Evolutionary conservation across 2,797 vertebrate genomes (phyloP).

Genomic region (Oryzias sinensis): DNA sequence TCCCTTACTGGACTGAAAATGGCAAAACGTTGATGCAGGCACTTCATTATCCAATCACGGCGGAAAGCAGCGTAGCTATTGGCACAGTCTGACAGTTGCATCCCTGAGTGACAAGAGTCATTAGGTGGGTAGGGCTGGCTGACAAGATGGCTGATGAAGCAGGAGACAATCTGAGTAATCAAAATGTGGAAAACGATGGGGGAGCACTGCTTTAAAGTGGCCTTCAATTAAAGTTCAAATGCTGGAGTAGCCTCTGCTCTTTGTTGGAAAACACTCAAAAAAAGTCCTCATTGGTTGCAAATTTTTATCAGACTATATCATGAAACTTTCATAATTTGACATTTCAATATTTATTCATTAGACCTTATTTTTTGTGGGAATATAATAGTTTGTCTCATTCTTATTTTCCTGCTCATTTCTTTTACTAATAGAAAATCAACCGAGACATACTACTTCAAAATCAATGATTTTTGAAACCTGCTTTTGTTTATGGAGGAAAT

Average conservation of each 20-base stretch:
- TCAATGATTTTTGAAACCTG: too few species aligned
- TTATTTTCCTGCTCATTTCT: too few species aligned
- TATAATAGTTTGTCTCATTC: too few species aligned
- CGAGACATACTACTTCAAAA: too few species aligned
- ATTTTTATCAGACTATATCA: neutral
- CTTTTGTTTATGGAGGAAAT: too few species aligned
- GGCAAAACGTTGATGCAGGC: conserved; percentile 46
- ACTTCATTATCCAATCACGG: conserved; percentile 58
- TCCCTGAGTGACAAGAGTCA: conserved; percentile 70
- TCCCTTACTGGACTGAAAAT: conserved; percentile 27
- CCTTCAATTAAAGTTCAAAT: conserved; percentile 34
- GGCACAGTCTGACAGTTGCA: conserved; percentile 66
- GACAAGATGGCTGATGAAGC: conserved; percentile 75
- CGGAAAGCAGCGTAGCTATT: conserved; percentile 43
- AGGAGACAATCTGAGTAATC: conserved; percentile 60
- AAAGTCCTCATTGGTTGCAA: conserved; percentile 3
- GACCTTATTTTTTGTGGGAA: neutral
- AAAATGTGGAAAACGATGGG: conserved; percentile 41
- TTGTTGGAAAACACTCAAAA: conserved; percentile 33
- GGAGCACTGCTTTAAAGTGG: conserved; percentile 41
- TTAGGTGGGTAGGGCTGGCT: conserved; percentile 61
- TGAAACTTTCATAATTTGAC: conserved; percentile 3
- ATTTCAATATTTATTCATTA: conserved; percentile 2
- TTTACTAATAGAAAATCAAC: too few species aligned
- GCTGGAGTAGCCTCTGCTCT: conserved; percentile 35